phyloP scores from a whole-genome alignment of 2,113 vertebrate genomes.

The Cochlearius cochlearius region DNA sequence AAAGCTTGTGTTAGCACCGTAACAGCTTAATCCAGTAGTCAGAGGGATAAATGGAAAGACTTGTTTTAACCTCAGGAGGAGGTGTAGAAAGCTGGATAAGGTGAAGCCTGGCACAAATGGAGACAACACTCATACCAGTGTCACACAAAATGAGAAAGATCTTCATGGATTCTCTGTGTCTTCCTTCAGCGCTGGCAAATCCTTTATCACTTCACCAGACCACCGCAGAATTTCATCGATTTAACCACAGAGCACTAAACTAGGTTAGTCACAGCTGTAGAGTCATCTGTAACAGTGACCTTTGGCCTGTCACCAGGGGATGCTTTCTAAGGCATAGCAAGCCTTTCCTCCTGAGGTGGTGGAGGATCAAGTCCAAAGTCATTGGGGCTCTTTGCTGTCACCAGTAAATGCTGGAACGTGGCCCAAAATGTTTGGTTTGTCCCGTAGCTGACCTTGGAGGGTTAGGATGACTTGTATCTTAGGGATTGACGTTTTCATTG shows the following conservation, averaged over 20 bases:
- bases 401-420: not conserved
- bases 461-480: not conserved
- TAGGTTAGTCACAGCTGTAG: not conserved
- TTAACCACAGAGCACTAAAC: not conserved
- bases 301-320: not conserved
- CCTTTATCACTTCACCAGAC: not conserved
- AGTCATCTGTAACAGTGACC: not conserved
- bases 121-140: not conserved
- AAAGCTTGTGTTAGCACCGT: not conserved
- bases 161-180: not conserved
- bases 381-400: not conserved
- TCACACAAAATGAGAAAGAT: not conserved
- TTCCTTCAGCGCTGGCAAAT: not conserved
- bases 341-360: not conserved
- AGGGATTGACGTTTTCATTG: not conserved
- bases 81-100: not conserved
- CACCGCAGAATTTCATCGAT: not conserved
- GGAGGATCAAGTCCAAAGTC: not conserved
- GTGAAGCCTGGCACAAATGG: not conserved
- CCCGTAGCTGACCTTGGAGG: not conserved
- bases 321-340: not conserved
- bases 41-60: not conserved
- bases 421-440: not conserved
- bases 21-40: not conserved
- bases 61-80: not conserved